Evolutionary conservation across 2,113 vertebrate species (phyloP).

Genomic region (Microcebus griseorufus): DNA sequence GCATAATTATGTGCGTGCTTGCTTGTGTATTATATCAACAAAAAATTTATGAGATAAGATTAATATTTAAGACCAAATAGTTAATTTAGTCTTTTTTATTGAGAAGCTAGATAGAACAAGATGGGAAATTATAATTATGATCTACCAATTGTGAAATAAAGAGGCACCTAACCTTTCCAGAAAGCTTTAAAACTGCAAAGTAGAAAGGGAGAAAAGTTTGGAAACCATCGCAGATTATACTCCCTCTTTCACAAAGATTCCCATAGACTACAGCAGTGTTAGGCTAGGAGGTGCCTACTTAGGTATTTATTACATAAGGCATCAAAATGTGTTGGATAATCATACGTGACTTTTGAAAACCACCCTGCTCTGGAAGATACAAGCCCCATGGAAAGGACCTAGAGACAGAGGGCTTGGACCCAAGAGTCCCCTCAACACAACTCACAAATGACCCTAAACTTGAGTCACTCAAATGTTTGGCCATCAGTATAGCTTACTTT

Average conservation of each 20-base stretch:
- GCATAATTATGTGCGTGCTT: neutral
- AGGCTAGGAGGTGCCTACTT: neutral
- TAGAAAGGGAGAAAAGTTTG: neutral
- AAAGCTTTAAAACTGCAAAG: neutral
- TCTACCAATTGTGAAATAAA: neutral
- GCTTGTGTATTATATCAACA: neutral
- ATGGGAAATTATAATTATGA: neutral
- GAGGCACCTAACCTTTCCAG: neutral
- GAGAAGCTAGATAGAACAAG: neutral
- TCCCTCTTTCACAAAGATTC: neutral
- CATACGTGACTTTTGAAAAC: neutral
- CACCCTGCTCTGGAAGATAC: too few species aligned
- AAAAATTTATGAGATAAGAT: neutral
- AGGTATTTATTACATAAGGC: neutral
- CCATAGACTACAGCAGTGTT: neutral
- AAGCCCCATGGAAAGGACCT: neutral
- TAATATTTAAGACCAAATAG: neutral
- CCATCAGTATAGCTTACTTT: neutral
- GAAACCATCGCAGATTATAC: neutral
- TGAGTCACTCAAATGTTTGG: neutral
- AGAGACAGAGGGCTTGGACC: too few species aligned
- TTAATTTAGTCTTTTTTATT: neutral
- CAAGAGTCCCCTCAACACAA: neutral
- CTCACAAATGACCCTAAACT: neutral
- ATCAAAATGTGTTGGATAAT: neutral